Base-by-base conservation (phyloP, 2,113 vertebrate species). In the Micronycteris hirsuta region DNA sequence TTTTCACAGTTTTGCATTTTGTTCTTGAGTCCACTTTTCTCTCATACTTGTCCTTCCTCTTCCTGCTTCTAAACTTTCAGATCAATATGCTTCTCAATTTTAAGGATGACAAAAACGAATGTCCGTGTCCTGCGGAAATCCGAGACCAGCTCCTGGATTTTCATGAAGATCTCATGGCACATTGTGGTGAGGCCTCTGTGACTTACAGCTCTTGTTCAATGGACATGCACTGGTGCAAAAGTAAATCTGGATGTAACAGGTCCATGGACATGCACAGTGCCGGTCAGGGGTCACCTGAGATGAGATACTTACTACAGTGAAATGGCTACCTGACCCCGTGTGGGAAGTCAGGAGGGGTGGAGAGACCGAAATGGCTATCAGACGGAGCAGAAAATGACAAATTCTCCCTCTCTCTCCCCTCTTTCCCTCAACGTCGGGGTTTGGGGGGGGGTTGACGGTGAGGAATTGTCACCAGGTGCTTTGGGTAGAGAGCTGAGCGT, bases 71-170 rank as follows among this genome's bases (percentile, higher is more conserved):
- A 56, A 71, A 92, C 76, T 88, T 92, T 68, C 87, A 99, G 99
- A 99, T 99, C 96, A 99, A 99, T 95, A 99, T 99, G 99, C 98
- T 99, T 95, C 98, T 99, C 97, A 99, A 99, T 98, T 99, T 99
- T 87, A 99, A 99, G 97, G 99, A 99, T 95, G 99, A 99, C 83
- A 99, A 99, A 98, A 99, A 98, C 95, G 99, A 99, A 70, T 99
- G 99, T 97, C 99, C 99, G 8, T 99, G 99, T 97, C 99, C 99
- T 3, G 99, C 99, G 93, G 98, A 99, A 98, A 99, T 99, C 97
- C 97, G 98, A 71, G 99, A 99, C 89, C 99, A 99, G 33, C 99
- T 99, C 52, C 95, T 99, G 24, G 99, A 99, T 97, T 99, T 99
- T 96, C 99, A 99, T 17, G 99, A 99, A 95, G 99, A 99, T 95